phyloP scores from a whole-genome alignment of 2,797 vertebrate species.

The Euphonia xanthogaster region DNA sequence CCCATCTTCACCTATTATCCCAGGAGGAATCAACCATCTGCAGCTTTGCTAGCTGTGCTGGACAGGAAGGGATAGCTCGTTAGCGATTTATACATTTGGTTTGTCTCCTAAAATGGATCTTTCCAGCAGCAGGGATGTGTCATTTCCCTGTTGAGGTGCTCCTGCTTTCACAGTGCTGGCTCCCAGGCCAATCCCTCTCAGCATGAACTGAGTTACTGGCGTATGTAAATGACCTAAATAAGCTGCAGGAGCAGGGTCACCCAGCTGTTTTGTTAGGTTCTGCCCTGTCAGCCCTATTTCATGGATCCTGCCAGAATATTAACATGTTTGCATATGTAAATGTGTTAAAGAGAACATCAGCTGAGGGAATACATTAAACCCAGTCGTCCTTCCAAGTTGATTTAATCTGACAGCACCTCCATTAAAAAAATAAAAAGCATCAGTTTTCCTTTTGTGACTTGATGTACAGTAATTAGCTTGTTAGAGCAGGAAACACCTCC shows the following conservation, averaged over 20 bases:
- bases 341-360: conserved; percentile 47
- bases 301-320: conserved; percentile 10
- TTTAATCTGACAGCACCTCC: conserved; percentile 68
- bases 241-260: neutral
- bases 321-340: conserved; percentile 66
- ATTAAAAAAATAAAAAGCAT: conserved; percentile 72
- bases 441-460: conserved; percentile 68
- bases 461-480: conserved; percentile 73
- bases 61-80: conserved; percentile 19
- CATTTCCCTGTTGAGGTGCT: conserved; percentile 28
- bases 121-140: conserved; percentile 16
- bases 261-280: conserved; percentile 6
- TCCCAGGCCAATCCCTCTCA: neutral
- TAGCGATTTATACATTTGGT: conserved; percentile 34
- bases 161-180: neutral
- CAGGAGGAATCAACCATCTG: conserved; percentile 35
- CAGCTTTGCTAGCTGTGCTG: neutral
- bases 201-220: neutral
- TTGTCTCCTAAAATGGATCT: conserved; percentile 34
- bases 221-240: neutral
- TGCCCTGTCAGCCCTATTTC: conserved; percentile 40
- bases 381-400: conserved; percentile 12
- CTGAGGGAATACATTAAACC: conserved; percentile 61
- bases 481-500: conserved; percentile 73
- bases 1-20: conserved; percentile 29